Base-by-base conservation (phyloP, 2,797 vertebrate genomes). In the Gadopsis marmoratus region DNA sequence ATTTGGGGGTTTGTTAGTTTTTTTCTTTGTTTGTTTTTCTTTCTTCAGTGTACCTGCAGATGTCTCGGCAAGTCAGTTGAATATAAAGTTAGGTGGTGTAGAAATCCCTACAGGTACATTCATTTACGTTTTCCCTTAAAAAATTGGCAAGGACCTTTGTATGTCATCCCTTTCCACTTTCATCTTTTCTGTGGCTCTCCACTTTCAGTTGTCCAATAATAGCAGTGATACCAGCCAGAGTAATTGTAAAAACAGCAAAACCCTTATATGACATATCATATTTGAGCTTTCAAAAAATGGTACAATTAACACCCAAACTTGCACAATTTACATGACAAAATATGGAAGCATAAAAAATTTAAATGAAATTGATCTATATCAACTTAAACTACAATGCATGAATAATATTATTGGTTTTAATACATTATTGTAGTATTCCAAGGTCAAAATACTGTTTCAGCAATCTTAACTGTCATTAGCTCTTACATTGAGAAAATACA, bases 11-110 rank as follows among this genome's bases (percentile, higher is more conserved):
- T 19, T 41, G 17, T 70, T 58, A 55, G 35, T 51, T 48, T 56
- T 17, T 33, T 70, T 73, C 23, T 59, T 64, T 45, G 41, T 62
- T 58, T 72, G 9, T 65, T 29, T 78, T 69, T 55, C 33, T 63
- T 53, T 75, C 4, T 33, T 55, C 5, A 65, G 1, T 53, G 31
- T 23, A 65, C 31, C 21, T 54, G 16, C 50, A 68, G 33, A 67
- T 63, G 14, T 58, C 50, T 61, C 21, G 12, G 41, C 21, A 39
- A 17, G 4, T 45, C 21, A 61, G 19, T 45, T 29, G 39, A 43
- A n/a, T 56, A 62, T n/a, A 43, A 43, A 76, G 39, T 47, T 60
- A 68, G 35, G 33, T 50, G 62, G 14, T 45, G 23, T 51, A 51
- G 43, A 37, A 62, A 58, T 37, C 31, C 48, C 62, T n/a, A 47